phyloP scores from a whole-genome alignment of 1,140 invertebrate species.

The Saccostrea glomerata region DNA sequence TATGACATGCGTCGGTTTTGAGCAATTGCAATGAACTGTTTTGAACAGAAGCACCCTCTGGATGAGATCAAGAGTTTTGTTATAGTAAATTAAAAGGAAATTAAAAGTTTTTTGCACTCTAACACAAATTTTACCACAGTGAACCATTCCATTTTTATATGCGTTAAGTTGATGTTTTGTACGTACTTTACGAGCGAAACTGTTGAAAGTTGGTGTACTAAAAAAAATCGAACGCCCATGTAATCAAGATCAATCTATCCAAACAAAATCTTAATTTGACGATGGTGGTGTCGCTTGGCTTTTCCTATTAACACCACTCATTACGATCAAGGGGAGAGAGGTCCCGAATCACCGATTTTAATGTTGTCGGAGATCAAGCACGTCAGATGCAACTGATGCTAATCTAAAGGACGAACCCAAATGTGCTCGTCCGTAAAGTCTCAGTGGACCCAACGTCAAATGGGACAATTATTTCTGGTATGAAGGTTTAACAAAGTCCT shows the following conservation, averaged over 20 bases:
- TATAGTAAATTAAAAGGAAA: too few relatives aligned
- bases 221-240: background rate
- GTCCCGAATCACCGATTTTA: constrained; percentile 16
- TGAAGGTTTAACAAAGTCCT: too few relatives aligned
- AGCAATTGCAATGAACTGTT: too few relatives aligned
- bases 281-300: background rate
- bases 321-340: background rate
- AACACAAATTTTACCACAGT: too few relatives aligned
- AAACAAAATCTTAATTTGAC: constrained; percentile 4
- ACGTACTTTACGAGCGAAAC: too few relatives aligned
- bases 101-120: too few relatives aligned
- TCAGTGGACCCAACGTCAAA: background rate
- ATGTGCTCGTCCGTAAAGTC: background rate
- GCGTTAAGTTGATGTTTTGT: too few relatives aligned
- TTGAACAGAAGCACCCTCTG: too few relatives aligned
- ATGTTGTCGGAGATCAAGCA: background rate
- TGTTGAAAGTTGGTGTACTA: too few relatives aligned
- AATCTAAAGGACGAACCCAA: background rate
- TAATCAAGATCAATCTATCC: constrained; percentile 26
- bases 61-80: too few relatives aligned
- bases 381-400: background rate
- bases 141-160: too few relatives aligned
- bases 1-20: too few relatives aligned
- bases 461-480: background rate
- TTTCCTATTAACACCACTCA: background rate